Conservation (phyloP, 2,888 invertebrate species). For the Electrophaes corylata region DNA sequence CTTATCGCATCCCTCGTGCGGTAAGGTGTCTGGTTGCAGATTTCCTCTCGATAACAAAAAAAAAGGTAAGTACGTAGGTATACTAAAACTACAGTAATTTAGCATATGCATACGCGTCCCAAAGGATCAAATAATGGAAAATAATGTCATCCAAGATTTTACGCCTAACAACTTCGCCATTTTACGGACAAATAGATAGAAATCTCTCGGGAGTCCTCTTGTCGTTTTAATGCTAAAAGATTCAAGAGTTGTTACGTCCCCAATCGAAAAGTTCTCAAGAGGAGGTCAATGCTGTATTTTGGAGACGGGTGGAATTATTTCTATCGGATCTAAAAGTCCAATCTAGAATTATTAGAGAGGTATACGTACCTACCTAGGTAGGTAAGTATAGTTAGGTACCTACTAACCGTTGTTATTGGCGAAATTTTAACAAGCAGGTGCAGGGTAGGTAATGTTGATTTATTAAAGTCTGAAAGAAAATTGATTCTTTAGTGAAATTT, state of each 20-base stretch:
- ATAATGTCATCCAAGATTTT: conserved; percentile 20
- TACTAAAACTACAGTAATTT: no score
- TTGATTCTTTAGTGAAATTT: no score
- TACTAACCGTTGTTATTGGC: background rate
- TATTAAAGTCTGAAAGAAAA: no score
- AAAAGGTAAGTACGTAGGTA: no score
- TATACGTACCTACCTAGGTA: background rate
- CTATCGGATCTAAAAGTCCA: conserved; percentile 6
- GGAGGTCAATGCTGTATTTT: conserved; percentile 25
- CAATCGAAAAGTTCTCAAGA: conserved; percentile 23
- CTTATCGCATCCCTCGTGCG: no score
- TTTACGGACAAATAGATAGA: conserved; percentile 27
- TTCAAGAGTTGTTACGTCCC: conserved; percentile 25
- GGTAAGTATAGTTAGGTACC: background rate
- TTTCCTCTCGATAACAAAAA: no score
- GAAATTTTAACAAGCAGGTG: no score
- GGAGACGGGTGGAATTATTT: conserved; percentile 7
- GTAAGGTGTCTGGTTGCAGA: no score
- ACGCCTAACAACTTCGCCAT: conserved; percentile 25
- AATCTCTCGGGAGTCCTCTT: conserved; percentile 25
- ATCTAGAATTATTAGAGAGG: background rate
- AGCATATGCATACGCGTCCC: conserved; percentile 1
- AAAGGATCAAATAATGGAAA: conserved; percentile 14
- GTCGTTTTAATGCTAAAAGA: conserved; percentile 27
- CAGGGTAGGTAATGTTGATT: no score